Conservation (phyloP, 2,888 invertebrate genomes). For the Erebia aethiops region DNA sequence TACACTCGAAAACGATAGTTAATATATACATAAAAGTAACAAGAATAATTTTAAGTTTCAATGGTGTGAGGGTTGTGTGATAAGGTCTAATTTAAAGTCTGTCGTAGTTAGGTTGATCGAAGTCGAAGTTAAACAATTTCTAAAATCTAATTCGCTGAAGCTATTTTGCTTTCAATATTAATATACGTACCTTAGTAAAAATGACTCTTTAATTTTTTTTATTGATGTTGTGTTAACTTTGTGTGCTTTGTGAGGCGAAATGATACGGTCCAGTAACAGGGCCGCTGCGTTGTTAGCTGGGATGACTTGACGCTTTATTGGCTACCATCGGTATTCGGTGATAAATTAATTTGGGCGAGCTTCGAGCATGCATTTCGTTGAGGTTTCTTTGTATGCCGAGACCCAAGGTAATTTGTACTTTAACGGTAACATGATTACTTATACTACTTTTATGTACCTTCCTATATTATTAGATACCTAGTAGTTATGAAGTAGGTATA, state of each 20-base stretch:
- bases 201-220: background rate
- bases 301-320: constrained; percentile 69
- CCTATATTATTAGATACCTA: background rate
- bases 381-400: background rate
- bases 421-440: constrained; percentile 3
- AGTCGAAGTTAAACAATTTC: too few species aligned
- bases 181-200: too few species aligned
- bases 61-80: too few species aligned
- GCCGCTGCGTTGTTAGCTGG: constrained; percentile 62
- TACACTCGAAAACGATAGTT: background rate
- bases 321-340: constrained; percentile 48
- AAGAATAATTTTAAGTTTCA: background rate
- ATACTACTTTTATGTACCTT: background rate
- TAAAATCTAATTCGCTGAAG: too few species aligned
- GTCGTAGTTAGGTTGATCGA: too few species aligned
- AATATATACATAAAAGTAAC: background rate
- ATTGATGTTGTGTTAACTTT: background rate
- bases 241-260: constrained; percentile 40
- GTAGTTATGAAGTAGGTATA: too few species aligned
- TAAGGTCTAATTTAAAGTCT: too few species aligned
- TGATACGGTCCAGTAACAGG: constrained; percentile 58
- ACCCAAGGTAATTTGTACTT: constrained; percentile 2
- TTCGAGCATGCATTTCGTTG: constrained; percentile 7
- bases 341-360: constrained; percentile 8
- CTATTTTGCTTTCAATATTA: too few species aligned